Conservation (phyloP, 2,888 invertebrate genomes). For the Agrotis ipsilon region DNA sequence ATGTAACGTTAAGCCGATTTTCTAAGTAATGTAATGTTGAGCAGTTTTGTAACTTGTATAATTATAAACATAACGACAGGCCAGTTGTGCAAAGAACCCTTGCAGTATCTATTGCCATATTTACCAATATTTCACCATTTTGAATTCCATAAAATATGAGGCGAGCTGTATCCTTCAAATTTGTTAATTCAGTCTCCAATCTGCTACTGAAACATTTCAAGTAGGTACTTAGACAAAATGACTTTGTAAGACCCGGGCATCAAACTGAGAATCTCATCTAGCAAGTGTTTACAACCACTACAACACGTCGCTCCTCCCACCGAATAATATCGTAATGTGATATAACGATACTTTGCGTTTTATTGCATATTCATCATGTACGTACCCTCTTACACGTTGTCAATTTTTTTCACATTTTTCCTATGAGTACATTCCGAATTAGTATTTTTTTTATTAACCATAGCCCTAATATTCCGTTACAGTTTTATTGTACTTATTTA, state of each 20-base stretch:
- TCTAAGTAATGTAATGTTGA: neutral
- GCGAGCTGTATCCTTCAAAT: neutral
- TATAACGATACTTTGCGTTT: too few relatives aligned
- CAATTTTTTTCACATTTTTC: too few relatives aligned
- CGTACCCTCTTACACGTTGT: too few relatives aligned
- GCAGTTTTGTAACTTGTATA: neutral
- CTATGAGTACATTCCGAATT: too few relatives aligned
- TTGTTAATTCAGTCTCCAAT: neutral
- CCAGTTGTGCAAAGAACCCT: neutral
- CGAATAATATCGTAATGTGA: too few relatives aligned
- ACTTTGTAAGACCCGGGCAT: neutral
- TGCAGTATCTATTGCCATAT: too few relatives aligned
- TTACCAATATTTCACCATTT: neutral
- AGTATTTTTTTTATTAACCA: too few relatives aligned
- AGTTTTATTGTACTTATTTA: too few relatives aligned
- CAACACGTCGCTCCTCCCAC: too few relatives aligned
- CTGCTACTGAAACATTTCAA: neutral
- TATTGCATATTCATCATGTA: too few relatives aligned
- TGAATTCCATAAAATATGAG: neutral
- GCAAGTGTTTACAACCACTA: neutral
- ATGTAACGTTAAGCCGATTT: neutral
- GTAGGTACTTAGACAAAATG: neutral
- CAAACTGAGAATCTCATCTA: neutral
- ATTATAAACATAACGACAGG: neutral
- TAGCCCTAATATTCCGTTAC: too few relatives aligned